Evolutionary conservation across 1,140 invertebrate genomes (phyloP).

Genomic region (Camponotus floridanus): DNA sequence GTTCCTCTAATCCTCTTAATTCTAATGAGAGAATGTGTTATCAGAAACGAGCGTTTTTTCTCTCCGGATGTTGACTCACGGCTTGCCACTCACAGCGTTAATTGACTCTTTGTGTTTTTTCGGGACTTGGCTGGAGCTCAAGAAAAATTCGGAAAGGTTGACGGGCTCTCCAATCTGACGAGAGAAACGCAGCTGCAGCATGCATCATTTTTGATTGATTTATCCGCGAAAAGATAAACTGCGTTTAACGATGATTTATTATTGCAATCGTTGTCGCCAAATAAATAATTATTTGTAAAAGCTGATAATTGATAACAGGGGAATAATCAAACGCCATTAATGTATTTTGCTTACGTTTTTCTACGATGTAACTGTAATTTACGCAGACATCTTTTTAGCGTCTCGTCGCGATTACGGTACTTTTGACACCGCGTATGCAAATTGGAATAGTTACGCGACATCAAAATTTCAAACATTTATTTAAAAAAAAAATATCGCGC

Average conservation of each 20-base stretch:
- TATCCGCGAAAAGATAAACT: background rate
- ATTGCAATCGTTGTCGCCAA: constrained; percentile 16
- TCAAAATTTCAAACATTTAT: too few relatives aligned
- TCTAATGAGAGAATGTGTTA: background rate
- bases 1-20: background rate
- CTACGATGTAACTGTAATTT: constrained; percentile 25
- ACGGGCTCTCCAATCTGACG: constrained; percentile 46
- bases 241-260: too few relatives aligned
- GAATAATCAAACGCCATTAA: background rate
- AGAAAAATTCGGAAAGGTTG: constrained; percentile 44
- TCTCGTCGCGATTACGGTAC: constrained; percentile 39
- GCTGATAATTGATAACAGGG: constrained; percentile 19
- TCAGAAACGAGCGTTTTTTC: constrained; percentile 24
- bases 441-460: constrained; percentile 1
- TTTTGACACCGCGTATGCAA: constrained; percentile 36
- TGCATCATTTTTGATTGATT: background rate
- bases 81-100: constrained; percentile 55
- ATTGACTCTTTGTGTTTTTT: constrained; percentile 66
- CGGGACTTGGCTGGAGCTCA: constrained; percentile 51
- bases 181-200: background rate
- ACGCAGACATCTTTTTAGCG: constrained; percentile 1
- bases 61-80: constrained; percentile 35
- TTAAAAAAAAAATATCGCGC: too few relatives aligned
- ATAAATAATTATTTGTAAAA: constrained; percentile 38
- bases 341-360: background rate